Evolutionary conservation across 2,797 vertebrate genomes (phyloP), one percentile per base, ranked within the genome.

Genomic region (Alcedo atthis): DNA sequence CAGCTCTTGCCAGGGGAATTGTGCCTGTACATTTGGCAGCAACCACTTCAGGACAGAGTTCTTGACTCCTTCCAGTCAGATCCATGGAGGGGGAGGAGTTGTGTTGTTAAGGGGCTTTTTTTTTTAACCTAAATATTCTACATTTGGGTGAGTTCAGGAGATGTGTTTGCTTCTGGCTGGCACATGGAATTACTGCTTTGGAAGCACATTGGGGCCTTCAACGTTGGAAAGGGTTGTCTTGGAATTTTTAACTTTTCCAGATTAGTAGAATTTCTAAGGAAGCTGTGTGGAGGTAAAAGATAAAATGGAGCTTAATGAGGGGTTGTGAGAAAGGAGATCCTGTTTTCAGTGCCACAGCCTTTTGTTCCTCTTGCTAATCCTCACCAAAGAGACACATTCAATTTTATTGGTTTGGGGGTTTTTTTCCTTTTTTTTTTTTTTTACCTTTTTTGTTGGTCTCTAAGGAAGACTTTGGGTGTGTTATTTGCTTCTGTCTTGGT

Each of bases 111-210:
- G 78, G 4, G 9, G 81, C 79, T 69, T 43, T 62, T 73, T 30
- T 73, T 57, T 86, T 86, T 30, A 82, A 73, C 85, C 81, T 94
- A 92, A 94, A 90, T 89, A 88, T 74, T 94, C 91, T 93, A 81
- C 84, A 22, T 95, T 95, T 94, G 93, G 90, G 89, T 95, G 89
- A 92, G 92, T 92, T 77, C 85, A 93, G 92, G 94, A 96, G 96
- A 81, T 89, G 57, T 63, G 43, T 93, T 95, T 96, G 92, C 93
- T 94, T 49, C 92, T 93, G 90, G 93, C 96, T 97, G 93, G 93
- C 95, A 95, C 91, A 64, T 61, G 81, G 91, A 94, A 84, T 91
- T 87, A 92, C 81, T 93, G 78, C 90, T 95, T 91, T 91, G 90
- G 92, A 95, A 91, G 92, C 90, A 86, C 91, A 81, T 4, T 84